Evolutionary conservation across 2,113 vertebrate genomes (phyloP).

Genomic region (Hydropotes inermis): DNA sequence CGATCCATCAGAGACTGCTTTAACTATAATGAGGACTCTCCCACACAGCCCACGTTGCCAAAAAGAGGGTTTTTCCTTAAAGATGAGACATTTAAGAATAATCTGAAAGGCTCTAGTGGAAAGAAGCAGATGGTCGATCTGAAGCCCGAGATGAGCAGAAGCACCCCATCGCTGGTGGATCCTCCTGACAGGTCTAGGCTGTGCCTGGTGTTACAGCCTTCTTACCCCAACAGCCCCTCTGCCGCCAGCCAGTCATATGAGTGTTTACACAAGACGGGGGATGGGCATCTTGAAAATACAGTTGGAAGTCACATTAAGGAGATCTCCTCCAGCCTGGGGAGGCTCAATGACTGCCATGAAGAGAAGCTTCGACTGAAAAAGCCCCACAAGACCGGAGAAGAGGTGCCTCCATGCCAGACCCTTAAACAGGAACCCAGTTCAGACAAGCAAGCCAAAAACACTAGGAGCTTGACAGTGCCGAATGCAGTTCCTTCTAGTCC

Average conservation of each 20-base stretch:
- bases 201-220: slow-evolving; percentile 87
- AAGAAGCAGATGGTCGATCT: slow-evolving; percentile 77
- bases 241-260: slow-evolving; percentile 89
- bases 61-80: slow-evolving; percentile 90
- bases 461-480: not conserved
- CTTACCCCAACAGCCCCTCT: slow-evolving; percentile 80
- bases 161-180: slow-evolving; percentile 88
- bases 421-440: not conserved
- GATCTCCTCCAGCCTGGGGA: slow-evolving; percentile 72
- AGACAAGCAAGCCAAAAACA: slow-evolving; percentile 43
- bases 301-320: slow-evolving; percentile 77
- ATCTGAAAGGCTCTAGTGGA: slow-evolving; percentile 57
- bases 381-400: slow-evolving; percentile 40
- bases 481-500: slow-evolving; percentile 61
- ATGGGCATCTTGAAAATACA: slow-evolving; percentile 74
- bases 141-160: slow-evolving; percentile 89
- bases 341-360: slow-evolving; percentile 72
- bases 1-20: slow-evolving; percentile 87
- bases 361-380: slow-evolving; percentile 79
- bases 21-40: slow-evolving; percentile 88
- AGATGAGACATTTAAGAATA: slow-evolving; percentile 78
- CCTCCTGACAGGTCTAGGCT: slow-evolving; percentile 91
- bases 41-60: slow-evolving; percentile 89
- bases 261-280: slow-evolving; percentile 83
- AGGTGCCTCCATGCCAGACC: not conserved